Evolutionary conservation across 2,888 invertebrate species (phyloP).

Genomic region (Baronia brevicornis): DNA sequence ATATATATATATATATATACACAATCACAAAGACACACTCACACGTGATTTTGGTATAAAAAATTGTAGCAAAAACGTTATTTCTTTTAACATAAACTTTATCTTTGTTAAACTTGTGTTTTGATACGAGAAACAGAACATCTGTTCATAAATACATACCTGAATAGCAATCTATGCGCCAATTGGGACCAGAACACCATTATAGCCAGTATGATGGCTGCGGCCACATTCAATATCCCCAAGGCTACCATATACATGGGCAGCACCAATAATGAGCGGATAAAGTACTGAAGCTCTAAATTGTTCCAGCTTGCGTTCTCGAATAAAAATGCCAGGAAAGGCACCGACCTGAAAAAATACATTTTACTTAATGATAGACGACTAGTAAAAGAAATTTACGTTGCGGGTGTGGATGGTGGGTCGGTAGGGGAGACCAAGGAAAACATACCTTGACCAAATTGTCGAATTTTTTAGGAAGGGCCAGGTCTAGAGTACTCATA

Average conservation of each 20-base stretch:
- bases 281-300: slow-evolving; percentile 54
- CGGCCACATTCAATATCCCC: slow-evolving; percentile 74
- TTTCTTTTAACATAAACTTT: neutral
- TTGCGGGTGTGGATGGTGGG: too few species aligned
- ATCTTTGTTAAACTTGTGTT: neutral
- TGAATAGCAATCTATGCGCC: slow-evolving; percentile 79
- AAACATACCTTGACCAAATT: too few species aligned
- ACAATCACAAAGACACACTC: too few species aligned
- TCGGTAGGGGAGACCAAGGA: too few species aligned
- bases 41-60: too few species aligned
- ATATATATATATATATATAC: too few species aligned
- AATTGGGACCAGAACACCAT: slow-evolving; percentile 82
- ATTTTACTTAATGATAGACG: too few species aligned
- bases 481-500: too few species aligned
- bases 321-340: slow-evolving; percentile 38
- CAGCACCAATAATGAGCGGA: slow-evolving; percentile 71
- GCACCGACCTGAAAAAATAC: slow-evolving; percentile 38
- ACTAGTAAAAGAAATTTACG: too few species aligned
- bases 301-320: slow-evolving; percentile 48
- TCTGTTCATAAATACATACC: slow-evolving; percentile 47
- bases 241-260: slow-evolving; percentile 78
- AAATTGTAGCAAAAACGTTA: too few species aligned
- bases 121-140: neutral
- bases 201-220: slow-evolving; percentile 66
- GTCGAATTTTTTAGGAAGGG: too few species aligned